phyloP scores from a whole-genome alignment of 2,113 vertebrate genomes.

The Gymnorhina tibicen region DNA sequence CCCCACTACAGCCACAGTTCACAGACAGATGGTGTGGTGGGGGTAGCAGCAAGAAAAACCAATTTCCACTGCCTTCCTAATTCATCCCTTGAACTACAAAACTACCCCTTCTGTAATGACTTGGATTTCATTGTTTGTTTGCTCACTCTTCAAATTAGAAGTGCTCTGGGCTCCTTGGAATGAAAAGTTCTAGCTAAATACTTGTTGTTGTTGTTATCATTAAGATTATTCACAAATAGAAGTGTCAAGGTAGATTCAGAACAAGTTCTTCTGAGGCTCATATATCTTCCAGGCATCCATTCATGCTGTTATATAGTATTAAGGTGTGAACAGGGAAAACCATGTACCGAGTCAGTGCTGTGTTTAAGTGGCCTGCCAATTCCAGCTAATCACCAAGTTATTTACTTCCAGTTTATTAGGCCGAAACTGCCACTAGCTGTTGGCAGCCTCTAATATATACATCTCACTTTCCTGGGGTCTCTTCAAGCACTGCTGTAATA shows the following conservation, averaged over 20 bases:
- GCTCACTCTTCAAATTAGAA: not conserved
- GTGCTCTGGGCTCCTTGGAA: not conserved
- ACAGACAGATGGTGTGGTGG: not conserved
- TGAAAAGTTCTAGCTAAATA: not conserved
- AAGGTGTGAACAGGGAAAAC: slow-evolving; percentile 22
- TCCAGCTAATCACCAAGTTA: slow-evolving; percentile 61
- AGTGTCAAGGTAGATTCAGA: slow-evolving; percentile 2
- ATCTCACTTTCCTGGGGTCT: slow-evolving; percentile 73
- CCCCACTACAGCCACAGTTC: not conserved
- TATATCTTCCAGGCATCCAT: slow-evolving; percentile 26
- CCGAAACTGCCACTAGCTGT: slow-evolving; percentile 72
- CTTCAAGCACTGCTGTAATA: slow-evolving; percentile 64
- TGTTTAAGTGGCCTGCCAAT: slow-evolving; percentile 71
- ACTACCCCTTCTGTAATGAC: not conserved
- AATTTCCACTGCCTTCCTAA: not conserved
- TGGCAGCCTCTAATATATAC: slow-evolving; percentile 72
- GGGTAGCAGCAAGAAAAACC: not conserved
- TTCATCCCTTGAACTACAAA: not conserved
- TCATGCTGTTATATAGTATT: not conserved
- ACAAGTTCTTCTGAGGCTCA: not conserved
- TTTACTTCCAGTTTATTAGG: slow-evolving; percentile 81
- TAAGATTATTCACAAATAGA: slow-evolving; percentile 15
- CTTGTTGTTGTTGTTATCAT: not conserved
- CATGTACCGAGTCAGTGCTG: not conserved
- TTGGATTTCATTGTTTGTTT: not conserved